Evolutionary conservation across 2,888 invertebrate species (phyloP).

Genomic region (Brachycybe producta): DNA sequence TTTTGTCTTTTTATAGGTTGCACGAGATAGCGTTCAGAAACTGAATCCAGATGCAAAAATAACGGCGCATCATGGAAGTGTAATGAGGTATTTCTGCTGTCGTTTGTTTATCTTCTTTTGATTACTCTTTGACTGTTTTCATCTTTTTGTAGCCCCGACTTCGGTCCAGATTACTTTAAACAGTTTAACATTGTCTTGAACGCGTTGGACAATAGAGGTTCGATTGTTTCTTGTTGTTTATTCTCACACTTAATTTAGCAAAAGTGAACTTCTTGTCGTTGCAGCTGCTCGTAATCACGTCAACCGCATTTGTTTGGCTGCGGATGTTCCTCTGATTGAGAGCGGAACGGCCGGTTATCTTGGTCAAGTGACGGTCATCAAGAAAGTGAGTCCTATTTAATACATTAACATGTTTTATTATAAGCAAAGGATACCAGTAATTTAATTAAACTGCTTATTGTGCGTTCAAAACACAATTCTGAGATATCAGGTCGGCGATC

Average conservation of each 20-base stretch:
- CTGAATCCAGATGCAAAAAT: slow-evolving; percentile 84
- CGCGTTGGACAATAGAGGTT: slow-evolving; percentile 79
- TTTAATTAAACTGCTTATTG: not conserved
- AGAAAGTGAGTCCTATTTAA: slow-evolving; percentile 29
- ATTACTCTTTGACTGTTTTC: slow-evolving; percentile 6
- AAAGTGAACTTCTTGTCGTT: not conserved
- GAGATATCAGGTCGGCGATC: not conserved
- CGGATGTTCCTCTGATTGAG: slow-evolving; percentile 85
- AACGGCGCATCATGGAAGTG: slow-evolving; percentile 79
- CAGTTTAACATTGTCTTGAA: slow-evolving; percentile 85
- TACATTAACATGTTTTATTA: not conserved
- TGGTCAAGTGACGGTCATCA: slow-evolving; percentile 56
- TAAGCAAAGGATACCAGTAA: not conserved
- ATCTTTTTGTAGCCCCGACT: slow-evolving; percentile 52
- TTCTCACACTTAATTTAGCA: not conserved
- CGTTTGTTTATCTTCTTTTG: slow-evolving; percentile 15
- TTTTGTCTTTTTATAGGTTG: slow-evolving; percentile 44
- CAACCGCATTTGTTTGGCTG: slow-evolving; percentile 94
- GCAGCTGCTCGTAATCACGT: slow-evolving; percentile 89
- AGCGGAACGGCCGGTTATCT: slow-evolving; percentile 95
- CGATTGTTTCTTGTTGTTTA: not conserved
- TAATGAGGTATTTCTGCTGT: slow-evolving; percentile 57
- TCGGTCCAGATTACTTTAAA: slow-evolving; percentile 80
- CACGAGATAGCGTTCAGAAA: slow-evolving; percentile 70
- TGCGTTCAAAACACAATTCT: not conserved